Evolutionary conservation across 2,888 invertebrate genomes (phyloP).

Genomic region (Glyphotaelius pellucidus): DNA sequence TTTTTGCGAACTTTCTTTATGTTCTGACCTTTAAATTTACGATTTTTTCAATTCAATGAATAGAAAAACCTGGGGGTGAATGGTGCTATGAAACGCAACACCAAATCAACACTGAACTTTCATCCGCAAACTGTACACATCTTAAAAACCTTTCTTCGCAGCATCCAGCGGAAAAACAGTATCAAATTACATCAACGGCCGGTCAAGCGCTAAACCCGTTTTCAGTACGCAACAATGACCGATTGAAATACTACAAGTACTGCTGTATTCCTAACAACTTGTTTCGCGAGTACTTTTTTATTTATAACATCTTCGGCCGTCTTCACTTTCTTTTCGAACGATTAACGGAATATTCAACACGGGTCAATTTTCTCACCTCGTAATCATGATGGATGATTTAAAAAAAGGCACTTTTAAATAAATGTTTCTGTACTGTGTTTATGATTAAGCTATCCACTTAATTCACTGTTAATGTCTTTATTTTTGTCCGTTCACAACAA

Average conservation of each 20-base stretch:
- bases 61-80: not conserved
- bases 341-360: constrained; percentile 24
- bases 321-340: constrained; percentile 31
- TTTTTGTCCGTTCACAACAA: constrained; percentile 47
- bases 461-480: constrained; percentile 24
- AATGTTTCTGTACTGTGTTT: constrained; percentile 22
- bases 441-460: constrained; percentile 4
- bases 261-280: not conserved
- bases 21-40: not conserved
- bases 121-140: not conserved
- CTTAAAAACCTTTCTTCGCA: not conserved
- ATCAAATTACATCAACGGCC: constrained; percentile 43
- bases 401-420: constrained; percentile 47
- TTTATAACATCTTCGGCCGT: not conserved
- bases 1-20: not conserved
- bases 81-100: not conserved
- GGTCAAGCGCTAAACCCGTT: constrained; percentile 47
- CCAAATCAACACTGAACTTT: not conserved
- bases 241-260: not conserved
- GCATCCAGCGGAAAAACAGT: not conserved
- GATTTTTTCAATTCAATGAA: not conserved
- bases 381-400: constrained; percentile 45
- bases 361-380: constrained; percentile 52
- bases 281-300: not conserved
- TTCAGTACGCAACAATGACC: not conserved